Conservation (phyloP, 2,113 vertebrate genomes). For the Brienomyrus brachyistius region DNA sequence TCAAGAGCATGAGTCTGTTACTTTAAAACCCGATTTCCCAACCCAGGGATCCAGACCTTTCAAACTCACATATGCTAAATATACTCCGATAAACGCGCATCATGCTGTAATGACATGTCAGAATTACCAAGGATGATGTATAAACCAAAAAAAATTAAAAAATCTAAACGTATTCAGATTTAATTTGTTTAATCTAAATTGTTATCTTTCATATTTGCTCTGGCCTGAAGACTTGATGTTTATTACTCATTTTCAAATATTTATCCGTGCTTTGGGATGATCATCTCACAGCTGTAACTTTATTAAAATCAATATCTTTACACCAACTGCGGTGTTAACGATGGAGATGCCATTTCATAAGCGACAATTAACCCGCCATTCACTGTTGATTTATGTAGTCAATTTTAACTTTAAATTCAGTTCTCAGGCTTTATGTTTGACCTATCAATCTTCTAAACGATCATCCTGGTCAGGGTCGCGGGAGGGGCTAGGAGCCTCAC, state of each 20-base stretch:
- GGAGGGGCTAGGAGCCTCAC: background rate
- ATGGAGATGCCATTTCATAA: background rate
- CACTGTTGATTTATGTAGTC: background rate
- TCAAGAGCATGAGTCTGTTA: background rate
- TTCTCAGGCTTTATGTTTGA: background rate
- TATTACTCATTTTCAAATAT: slow-evolving; percentile 1
- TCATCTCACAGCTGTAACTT: background rate
- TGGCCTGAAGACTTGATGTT: background rate
- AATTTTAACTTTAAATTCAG: background rate
- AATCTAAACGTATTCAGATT: background rate
- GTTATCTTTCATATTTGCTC: background rate
- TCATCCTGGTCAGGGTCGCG: background rate
- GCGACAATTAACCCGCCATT: background rate
- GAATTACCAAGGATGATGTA: background rate
- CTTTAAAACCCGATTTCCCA: background rate
- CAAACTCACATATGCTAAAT: background rate
- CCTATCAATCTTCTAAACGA: background rate
- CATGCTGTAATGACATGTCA: background rate
- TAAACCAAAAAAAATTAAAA: background rate
- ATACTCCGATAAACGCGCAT: background rate
- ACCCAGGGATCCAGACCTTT: background rate
- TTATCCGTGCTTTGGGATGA: background rate
- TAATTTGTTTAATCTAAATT: background rate
- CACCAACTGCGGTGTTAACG: background rate
- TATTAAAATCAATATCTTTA: background rate